A percentile compares a stretch with the other conserved stretches of the same genome.
These are phyloP conservation scores for Proctacanthus coquilletti DNA, from an alignment of 1,140 invertebrate genomes.

Conservation along the genomic window DNA sequence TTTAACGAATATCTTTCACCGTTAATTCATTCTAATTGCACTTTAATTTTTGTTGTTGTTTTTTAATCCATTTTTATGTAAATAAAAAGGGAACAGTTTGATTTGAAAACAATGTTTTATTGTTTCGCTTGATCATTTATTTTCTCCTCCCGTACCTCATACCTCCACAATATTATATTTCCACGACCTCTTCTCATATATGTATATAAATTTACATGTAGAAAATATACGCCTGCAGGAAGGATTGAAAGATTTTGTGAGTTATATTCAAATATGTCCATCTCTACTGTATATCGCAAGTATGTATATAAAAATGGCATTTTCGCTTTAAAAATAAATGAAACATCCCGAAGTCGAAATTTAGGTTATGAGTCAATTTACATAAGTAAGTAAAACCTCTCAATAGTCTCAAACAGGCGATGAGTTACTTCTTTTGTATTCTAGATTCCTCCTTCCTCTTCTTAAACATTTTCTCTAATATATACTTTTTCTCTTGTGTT, in stretches of 20 bases:
- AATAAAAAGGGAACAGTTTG: too few species aligned
- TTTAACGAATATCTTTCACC: constrained; percentile 21
- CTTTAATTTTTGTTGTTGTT: constrained; percentile 22
- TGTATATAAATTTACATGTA: constrained; percentile 4
- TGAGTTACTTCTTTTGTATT: constrained; percentile 1
- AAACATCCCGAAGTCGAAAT: too few species aligned
- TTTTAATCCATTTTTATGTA: too few species aligned
- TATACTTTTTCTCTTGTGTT: constrained; percentile 1
- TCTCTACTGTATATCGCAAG: neutral
- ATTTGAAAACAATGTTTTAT: too few species aligned
- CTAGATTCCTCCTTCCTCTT: too few species aligned
- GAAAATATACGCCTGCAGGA: constrained; percentile 8
- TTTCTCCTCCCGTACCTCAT: too few species aligned
- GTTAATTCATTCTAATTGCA: constrained; percentile 37
- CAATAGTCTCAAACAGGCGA: constrained; percentile 3
- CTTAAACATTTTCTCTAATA: neutral
- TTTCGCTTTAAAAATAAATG: too few species aligned
- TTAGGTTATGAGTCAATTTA: neutral
- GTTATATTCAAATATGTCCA: neutral
- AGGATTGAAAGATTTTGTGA: constrained; percentile 3
- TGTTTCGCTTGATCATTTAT: too few species aligned
- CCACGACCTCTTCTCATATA: too few species aligned
- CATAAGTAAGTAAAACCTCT: neutral
- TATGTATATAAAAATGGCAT: neutral
- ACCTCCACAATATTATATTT: too few species aligned